phyloP scores from a whole-genome alignment of 2,797 vertebrate species.

The Chrosomus eos region DNA sequence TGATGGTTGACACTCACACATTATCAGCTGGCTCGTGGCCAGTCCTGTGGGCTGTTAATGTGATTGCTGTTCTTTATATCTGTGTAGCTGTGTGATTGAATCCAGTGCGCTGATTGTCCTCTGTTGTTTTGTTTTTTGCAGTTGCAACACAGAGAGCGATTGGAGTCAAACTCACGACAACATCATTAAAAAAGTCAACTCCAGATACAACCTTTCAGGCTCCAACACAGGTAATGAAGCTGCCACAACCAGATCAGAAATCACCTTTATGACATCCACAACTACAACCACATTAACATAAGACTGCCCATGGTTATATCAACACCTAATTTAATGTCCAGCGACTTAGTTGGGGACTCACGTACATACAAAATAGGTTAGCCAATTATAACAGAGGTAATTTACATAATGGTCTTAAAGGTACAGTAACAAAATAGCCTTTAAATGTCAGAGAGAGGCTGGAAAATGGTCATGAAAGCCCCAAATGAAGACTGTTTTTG shows the following conservation, averaged over 20 bases:
- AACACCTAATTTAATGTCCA: background rate
- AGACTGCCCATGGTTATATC: background rate
- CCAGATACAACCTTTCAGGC: slow-evolving; percentile 93
- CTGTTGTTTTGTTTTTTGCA: slow-evolving; percentile 58
- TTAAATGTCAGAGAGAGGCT: background rate
- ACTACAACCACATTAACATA: background rate
- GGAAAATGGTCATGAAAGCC: background rate
- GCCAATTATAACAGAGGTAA: background rate
- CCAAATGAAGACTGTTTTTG: background rate
- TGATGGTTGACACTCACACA: background rate
- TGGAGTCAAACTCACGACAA: slow-evolving; percentile 98
- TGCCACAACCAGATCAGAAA: background rate
- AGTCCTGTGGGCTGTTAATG: background rate
- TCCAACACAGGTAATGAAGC: slow-evolving; percentile 91
- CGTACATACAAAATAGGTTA: background rate
- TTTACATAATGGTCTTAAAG: background rate
- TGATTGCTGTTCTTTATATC: slow-evolving; percentile 17
- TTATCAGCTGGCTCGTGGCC: slow-evolving; percentile 3
- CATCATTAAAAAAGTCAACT: slow-evolving; percentile 96
- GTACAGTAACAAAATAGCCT: background rate
- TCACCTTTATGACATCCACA: background rate
- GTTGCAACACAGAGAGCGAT: slow-evolving; percentile 97
- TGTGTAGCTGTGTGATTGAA: background rate
- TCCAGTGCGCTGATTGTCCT: background rate
- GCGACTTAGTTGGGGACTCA: background rate